Conservation (phyloP, 2,113 vertebrate species). For the Bubo scandiacus region DNA sequence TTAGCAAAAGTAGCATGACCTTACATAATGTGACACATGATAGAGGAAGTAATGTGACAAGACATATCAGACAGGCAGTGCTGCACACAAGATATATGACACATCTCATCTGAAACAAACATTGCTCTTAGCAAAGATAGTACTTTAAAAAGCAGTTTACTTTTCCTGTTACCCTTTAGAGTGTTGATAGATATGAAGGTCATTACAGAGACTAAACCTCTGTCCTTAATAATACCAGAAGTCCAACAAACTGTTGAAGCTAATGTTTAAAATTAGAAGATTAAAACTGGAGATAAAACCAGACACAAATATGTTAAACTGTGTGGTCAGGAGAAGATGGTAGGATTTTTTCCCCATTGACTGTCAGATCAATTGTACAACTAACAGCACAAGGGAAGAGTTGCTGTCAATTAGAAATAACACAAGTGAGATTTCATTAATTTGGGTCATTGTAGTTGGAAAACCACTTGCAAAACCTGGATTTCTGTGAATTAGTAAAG, state of each 20-base stretch:
- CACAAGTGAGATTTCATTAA: background rate
- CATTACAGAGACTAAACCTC: background rate
- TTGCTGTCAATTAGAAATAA: background rate
- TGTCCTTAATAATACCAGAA: background rate
- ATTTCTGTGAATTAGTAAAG: background rate
- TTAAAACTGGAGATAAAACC: background rate
- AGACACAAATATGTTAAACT: background rate
- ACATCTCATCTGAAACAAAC: constrained; percentile 50
- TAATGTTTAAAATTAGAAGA: background rate
- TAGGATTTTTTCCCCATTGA: background rate
- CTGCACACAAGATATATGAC: constrained; percentile 6
- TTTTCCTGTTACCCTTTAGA: background rate
- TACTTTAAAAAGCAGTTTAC: constrained; percentile 18
- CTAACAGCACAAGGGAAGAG: background rate
- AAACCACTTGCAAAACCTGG: background rate
- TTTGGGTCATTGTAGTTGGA: background rate
- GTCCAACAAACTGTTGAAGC: background rate
- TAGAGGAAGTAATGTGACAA: constrained; percentile 54
- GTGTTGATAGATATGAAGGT: background rate
- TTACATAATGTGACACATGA: constrained; percentile 58
- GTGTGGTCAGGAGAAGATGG: background rate
- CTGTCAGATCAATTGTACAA: background rate
- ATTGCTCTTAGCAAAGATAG: constrained; percentile 43
- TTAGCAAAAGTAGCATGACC: constrained; percentile 51
- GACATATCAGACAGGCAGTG: constrained; percentile 27